A percentile compares a stretch with the other conserved stretches of the same genome.
These are phyloP conservation scores for Periophthalmus modestus DNA, from an alignment of 2,113 vertebrate species.

Conservation along the genomic window DNA sequence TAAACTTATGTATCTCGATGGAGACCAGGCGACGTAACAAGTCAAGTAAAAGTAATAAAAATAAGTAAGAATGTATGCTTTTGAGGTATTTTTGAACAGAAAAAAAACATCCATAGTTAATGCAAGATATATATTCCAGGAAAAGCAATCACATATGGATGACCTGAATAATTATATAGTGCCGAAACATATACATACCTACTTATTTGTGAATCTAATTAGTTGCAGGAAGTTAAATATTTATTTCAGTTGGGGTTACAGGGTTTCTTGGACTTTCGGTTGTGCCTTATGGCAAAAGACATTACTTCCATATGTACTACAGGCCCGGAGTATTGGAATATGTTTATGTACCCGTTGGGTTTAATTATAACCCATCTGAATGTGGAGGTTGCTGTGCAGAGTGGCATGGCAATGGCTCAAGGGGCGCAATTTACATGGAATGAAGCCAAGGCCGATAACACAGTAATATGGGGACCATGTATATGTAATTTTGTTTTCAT, in stretches of 20 bases:
- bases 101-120: background rate
- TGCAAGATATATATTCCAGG: background rate
- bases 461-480: background rate
- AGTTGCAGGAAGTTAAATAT: background rate
- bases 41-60: too few species aligned
- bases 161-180: background rate
- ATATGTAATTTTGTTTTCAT: background rate
- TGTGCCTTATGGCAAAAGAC: background rate
- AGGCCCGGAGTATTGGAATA: background rate
- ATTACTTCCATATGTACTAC: background rate
- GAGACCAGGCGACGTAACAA: background rate
- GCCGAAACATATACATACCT: background rate
- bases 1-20: background rate
- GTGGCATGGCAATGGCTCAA: slow-evolving; percentile 13
- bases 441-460: background rate
- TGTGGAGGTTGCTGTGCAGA: slow-evolving; percentile 12
- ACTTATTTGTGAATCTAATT: background rate
- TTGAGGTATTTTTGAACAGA: background rate
- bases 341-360: background rate
- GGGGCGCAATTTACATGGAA: slow-evolving; percentile 3
- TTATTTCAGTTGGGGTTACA: background rate
- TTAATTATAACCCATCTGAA: slow-evolving; percentile 14
- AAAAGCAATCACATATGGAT: background rate
- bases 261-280: background rate
- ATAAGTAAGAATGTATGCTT: background rate